A percentile compares a stretch with the other conserved stretches of the same genome.
These are phyloP conservation scores for Drosophila meridiana DNA, from an alignment of 2,888 invertebrate species.

Conservation along the genomic window DNA sequence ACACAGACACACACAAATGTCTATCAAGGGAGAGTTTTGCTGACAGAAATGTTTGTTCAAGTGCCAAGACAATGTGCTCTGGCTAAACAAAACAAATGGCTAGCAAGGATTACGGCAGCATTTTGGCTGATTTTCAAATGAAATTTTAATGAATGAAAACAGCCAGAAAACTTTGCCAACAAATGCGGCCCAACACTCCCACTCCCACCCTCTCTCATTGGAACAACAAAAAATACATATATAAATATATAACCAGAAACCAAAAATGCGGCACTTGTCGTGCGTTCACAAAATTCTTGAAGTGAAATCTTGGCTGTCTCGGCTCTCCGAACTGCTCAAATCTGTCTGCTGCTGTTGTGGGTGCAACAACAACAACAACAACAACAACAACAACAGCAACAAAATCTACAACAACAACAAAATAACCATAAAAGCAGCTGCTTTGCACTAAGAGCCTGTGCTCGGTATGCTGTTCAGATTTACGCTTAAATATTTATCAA, in stretches of 20 bases:
- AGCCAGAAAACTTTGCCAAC: slow-evolving; percentile 38
- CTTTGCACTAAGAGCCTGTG: slow-evolving; percentile 36
- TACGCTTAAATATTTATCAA: slow-evolving; percentile 70
- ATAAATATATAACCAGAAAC: slow-evolving; percentile 36
- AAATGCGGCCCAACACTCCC: background rate
- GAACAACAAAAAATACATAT: slow-evolving; percentile 1
- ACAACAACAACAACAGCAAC: slow-evolving; percentile 15
- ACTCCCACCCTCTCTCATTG: background rate
- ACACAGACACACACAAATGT: slow-evolving; percentile 20
- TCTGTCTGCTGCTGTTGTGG: slow-evolving; percentile 37
- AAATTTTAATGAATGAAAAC: slow-evolving; percentile 75
- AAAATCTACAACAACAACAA: slow-evolving; percentile 9
- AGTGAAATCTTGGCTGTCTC: slow-evolving; percentile 38
- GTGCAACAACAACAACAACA: slow-evolving; percentile 19
- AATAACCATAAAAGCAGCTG: slow-evolving; percentile 57
- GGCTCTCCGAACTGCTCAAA: slow-evolving; percentile 37
- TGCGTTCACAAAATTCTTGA: slow-evolving; percentile 39
- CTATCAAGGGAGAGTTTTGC: slow-evolving; percentile 56
- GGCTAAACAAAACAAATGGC: slow-evolving; percentile 52
- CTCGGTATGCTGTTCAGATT: slow-evolving; percentile 43
- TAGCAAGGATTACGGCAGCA: slow-evolving; percentile 70
- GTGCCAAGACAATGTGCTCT: slow-evolving; percentile 39
- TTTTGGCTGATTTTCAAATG: slow-evolving; percentile 77
- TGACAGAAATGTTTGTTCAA: slow-evolving; percentile 53
- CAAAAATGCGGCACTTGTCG: slow-evolving; percentile 41